A percentile compares a stretch with the other conserved stretches of the same genome.
Conservation (phyloP, 1,140 invertebrate genomes). For the Atta colombica region DNA sequence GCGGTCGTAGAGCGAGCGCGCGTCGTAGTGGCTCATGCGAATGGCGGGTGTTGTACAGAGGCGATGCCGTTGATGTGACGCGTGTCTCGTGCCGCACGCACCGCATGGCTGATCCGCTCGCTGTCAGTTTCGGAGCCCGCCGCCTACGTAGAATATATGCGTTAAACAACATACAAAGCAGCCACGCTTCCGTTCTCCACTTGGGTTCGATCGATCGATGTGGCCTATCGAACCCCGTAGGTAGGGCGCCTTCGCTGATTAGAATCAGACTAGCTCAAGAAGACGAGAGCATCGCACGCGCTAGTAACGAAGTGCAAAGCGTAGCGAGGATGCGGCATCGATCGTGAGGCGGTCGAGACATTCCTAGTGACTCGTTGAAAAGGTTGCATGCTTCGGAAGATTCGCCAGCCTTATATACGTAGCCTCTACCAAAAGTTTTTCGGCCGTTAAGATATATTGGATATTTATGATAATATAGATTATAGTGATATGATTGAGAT, state of each 20-base stretch:
- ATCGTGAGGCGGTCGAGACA: constrained; percentile 31
- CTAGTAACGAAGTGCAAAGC: constrained; percentile 6
- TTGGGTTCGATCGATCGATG: constrained; percentile 27
- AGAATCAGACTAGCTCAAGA: not conserved
- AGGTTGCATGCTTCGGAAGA: constrained; percentile 13
- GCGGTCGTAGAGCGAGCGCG: not conserved
- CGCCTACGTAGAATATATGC: not conserved
- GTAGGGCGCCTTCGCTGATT: not conserved
- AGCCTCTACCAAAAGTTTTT: not conserved
- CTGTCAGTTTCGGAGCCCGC: constrained; percentile 62
- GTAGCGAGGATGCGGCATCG: constrained; percentile 17
- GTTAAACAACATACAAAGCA: not conserved
- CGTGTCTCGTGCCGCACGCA: constrained; percentile 51
- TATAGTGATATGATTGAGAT: not conserved
- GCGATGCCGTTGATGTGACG: constrained; percentile 64
- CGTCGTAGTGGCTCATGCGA: constrained; percentile 54
- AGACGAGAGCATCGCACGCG: constrained; percentile 21
- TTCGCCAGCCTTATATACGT: not conserved
- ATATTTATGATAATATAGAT: not conserved
- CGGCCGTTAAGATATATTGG: not conserved
- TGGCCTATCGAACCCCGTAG: constrained; percentile 16
- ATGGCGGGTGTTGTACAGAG: constrained; percentile 64
- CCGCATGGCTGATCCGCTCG: constrained; percentile 15
- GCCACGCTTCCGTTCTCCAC: not conserved
- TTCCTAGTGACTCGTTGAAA: not conserved